These are phyloP conservation scores for Cecidostiba fungosa DNA, from an alignment of 2,888 invertebrate species.

Conservation along the genomic window DNA sequence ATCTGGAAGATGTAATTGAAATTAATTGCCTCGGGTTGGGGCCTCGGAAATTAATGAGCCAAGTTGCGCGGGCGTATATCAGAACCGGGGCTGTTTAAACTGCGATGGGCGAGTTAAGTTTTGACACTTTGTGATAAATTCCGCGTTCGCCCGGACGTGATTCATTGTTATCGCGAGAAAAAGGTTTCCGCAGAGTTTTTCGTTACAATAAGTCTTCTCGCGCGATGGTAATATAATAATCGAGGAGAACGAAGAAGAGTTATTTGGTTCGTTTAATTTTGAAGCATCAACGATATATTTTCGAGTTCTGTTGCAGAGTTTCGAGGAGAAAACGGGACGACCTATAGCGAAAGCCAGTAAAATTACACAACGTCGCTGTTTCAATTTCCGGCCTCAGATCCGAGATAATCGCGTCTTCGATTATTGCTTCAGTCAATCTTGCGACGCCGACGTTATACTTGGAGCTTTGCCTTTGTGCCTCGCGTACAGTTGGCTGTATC, in stretches of 20 bases:
- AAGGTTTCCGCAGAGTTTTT: not conserved
- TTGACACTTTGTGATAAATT: conserved; percentile 16
- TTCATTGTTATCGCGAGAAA: conserved; percentile 1
- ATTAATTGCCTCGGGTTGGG: not conserved
- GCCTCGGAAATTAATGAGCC: conserved; percentile 13
- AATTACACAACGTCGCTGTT: conserved; percentile 44
- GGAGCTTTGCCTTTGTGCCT: not conserved
- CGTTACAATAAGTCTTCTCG: not conserved
- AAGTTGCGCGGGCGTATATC: not conserved
- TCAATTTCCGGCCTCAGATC: conserved; percentile 39
- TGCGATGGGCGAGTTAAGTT: conserved; percentile 13
- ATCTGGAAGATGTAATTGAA: not conserved
- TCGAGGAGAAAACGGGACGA: not conserved
- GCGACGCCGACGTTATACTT: not conserved
- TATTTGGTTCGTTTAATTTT: not conserved
- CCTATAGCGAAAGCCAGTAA: conserved; percentile 25
- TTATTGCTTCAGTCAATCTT: conserved; percentile 33
- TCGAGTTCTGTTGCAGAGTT: not conserved
- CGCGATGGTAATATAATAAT: not conserved
- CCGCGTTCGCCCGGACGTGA: not conserved
- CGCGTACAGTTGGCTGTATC: too few species aligned
- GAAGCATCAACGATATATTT: not conserved
- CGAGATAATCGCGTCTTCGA: conserved; percentile 40
- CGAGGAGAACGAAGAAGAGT: not conserved
- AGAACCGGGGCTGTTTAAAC: not conserved